Evolutionary conservation across 53 echinoderm and acorn worm genomes (phyloP).

Genomic region (Henricia sp.): DNA sequence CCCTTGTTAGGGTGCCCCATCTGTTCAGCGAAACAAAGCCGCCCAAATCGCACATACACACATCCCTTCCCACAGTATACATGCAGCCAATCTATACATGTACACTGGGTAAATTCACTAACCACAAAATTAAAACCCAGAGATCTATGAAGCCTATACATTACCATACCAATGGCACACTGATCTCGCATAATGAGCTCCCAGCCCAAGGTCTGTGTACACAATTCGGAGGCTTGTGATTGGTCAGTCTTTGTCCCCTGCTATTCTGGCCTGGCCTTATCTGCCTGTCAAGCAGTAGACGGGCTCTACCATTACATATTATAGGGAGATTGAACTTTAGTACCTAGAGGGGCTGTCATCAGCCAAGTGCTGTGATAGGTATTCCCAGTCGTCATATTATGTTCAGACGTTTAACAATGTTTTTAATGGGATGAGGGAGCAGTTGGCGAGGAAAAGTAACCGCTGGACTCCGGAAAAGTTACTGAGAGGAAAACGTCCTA

Average conservation of each 20-base stretch:
- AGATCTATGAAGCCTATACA: constrained; percentile 1
- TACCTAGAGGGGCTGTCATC: constrained; percentile 18
- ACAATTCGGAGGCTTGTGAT: constrained; percentile 59
- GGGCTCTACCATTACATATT: constrained; percentile 69
- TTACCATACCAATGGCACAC: constrained; percentile 28
- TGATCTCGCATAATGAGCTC: constrained; percentile 30
- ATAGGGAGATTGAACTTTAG: constrained; percentile 53
- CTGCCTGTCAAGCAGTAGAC: constrained; percentile 74
- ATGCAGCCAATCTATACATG: neutral
- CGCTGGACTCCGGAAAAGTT: too few relatives aligned
- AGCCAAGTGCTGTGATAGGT: constrained; percentile 11
- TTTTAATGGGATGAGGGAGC: too few relatives aligned
- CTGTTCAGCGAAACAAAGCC: constrained; percentile 49
- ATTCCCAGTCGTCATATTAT: too few relatives aligned
- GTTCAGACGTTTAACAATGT: too few relatives aligned
- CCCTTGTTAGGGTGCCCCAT: constrained; percentile 38
- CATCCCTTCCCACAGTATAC: constrained; percentile 5
- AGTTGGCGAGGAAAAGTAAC: too few relatives aligned
- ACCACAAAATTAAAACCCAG: constrained; percentile 28
- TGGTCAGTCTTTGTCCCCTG: constrained; percentile 77
- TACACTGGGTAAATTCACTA: constrained; percentile 3
- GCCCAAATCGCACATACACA: constrained; percentile 27
- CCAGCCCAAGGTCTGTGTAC: constrained; percentile 27
- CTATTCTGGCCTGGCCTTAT: constrained; percentile 61
- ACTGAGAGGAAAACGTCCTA: too few relatives aligned